These are phyloP conservation scores for Saccopteryx leptura DNA, from an alignment of 2,113 vertebrate species.

Conservation along the genomic window DNA sequence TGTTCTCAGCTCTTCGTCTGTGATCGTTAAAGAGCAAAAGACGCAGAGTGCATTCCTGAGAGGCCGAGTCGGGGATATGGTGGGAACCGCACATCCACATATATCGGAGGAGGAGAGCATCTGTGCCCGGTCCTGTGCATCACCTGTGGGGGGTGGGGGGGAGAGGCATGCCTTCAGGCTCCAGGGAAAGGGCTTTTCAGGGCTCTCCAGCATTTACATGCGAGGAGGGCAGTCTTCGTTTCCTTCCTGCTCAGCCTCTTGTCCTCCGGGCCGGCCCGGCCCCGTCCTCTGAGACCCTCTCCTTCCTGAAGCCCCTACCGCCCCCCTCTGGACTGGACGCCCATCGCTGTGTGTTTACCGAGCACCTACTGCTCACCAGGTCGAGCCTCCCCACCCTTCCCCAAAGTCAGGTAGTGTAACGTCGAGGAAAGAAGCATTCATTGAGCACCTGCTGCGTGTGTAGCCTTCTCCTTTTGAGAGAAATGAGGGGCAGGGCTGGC, in stretches of 20 bases:
- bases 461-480: background rate
- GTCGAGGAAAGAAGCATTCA: too few relatives aligned
- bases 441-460: too few relatives aligned
- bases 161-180: too few relatives aligned
- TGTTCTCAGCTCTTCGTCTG: background rate
- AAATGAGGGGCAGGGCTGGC: background rate
- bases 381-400: too few relatives aligned
- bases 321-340: background rate
- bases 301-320: background rate
- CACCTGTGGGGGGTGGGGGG: background rate
- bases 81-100: background rate
- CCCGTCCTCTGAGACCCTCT: background rate
- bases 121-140: too few relatives aligned
- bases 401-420: too few relatives aligned
- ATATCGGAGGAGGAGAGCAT: too few relatives aligned
- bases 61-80: background rate
- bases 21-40: background rate
- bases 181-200: background rate
- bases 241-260: background rate
- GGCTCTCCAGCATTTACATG: background rate
- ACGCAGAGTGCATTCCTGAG: too few relatives aligned
- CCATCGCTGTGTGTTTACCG: too few relatives aligned
- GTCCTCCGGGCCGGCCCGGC: background rate
- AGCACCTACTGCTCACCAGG: too few relatives aligned
- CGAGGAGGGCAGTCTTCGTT: too few relatives aligned